A percentile compares a stretch with the other conserved stretches of the same genome.
Conservation (phyloP, 2,888 invertebrate species). For the Andrena haemorrhoa region DNA sequence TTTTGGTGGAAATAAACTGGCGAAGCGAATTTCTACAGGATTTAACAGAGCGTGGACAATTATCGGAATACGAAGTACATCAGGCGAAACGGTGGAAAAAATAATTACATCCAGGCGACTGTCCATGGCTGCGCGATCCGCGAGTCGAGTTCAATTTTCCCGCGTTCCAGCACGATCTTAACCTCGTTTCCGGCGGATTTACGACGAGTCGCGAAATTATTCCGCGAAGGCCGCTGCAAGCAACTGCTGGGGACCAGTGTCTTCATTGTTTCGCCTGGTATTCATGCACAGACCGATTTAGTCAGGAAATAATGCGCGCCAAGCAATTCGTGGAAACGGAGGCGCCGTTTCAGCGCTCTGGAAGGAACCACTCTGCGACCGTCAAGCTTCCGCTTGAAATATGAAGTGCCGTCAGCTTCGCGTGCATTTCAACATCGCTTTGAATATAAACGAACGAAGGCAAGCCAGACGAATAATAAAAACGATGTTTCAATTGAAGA, state of each 20-base stretch:
- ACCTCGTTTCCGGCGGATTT: slow-evolving; percentile 17
- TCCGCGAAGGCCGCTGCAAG: not conserved
- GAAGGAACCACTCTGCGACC: not conserved
- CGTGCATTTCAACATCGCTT: not conserved
- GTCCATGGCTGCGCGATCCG: no score
- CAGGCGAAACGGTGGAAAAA: not conserved
- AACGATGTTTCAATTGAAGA: no score
- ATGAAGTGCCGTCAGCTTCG: not conserved
- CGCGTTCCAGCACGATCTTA: slow-evolving; percentile 13
- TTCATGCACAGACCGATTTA: not conserved
- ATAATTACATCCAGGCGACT: slow-evolving; percentile 1
- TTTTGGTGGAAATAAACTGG: no score
- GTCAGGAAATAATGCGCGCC: slow-evolving; percentile 1
- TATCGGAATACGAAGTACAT: not conserved
- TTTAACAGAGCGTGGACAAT: no score
- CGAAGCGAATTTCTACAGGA: no score
- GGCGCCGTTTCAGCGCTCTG: not conserved
- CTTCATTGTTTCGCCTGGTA: not conserved
- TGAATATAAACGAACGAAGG: not conserved
- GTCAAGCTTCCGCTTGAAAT: not conserved
- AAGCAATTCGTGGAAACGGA: not conserved
- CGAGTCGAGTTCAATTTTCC: slow-evolving; percentile 6
- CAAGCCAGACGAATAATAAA: no score
- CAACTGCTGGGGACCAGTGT: not conserved
- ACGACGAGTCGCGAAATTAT: slow-evolving; percentile 1